Evolutionary conservation across 2,797 vertebrate genomes (phyloP), one percentile per base, ranked within the genome.

Genomic region (Graptemys geographica): DNA sequence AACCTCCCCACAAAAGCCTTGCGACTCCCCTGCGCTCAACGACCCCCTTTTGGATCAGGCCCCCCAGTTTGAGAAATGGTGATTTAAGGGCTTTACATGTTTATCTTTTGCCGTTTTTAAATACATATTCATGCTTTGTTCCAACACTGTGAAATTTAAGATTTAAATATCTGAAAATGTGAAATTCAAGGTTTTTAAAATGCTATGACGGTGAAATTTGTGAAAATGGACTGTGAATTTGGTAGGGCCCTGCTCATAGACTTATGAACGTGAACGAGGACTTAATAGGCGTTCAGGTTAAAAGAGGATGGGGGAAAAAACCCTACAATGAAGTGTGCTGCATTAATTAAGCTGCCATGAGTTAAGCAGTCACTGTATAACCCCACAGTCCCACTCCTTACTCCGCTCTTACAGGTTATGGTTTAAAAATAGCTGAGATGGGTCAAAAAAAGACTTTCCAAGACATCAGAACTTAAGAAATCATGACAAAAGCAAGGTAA

Each of bases 321-420:
- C 51, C 25, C 4, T 51, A 51, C 41, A 56, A 41, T 19, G 8
- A 1, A 0, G 19, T 0, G 25, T 49, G 31, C 15, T 21, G 55
- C 31, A 28, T 4, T 21, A 19, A 79, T 9, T 19, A 59, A 62
- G 41, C 49, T 76, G 51, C 11, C 27, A 41, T 2, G 2, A 80
- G 69, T 51, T 3, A 18, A 0, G 0, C 19, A 6, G 44, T 47
- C 28, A 69, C n/a, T 69, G 65, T n/a, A 5, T 41, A 37, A 5
- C 0, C 7, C 3, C 74, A 51, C 2, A 81, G 52, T 13, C 52
- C 51, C 81, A 74, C 37, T 21, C 5, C 55, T 6, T 1, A 28
- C 16, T 57, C 55, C 78, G 59, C 81, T 62, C 74, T 80, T n/a
- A 3, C 1, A 27, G 52, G 21, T 28, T 52, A 5, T 0, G 15